A percentile compares a stretch with the other conserved stretches of the same genome.
Evolutionary conservation across 2,113 vertebrate species (phyloP).

Genomic region (Passer montanus): DNA sequence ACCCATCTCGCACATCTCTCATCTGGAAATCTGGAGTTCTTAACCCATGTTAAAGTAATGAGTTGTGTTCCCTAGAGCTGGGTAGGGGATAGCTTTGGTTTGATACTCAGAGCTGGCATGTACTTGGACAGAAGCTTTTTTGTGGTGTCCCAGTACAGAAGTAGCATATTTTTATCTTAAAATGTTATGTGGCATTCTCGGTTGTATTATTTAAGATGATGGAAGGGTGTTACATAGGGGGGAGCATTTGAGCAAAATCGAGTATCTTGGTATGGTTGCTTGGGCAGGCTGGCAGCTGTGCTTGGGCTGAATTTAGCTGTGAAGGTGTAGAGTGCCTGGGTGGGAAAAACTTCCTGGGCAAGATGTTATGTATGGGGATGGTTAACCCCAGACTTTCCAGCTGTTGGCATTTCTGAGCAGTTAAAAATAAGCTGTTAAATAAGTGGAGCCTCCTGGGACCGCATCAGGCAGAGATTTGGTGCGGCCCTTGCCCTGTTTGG

Average conservation of each 20-base stretch:
- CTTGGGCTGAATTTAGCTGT: constrained; percentile 13
- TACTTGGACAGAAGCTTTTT: not conserved
- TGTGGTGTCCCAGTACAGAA: not conserved
- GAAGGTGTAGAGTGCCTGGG: not conserved
- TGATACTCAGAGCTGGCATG: not conserved
- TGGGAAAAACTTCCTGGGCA: not conserved
- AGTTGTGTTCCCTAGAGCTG: not conserved
- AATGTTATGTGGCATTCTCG: not conserved
- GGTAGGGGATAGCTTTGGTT: not conserved
- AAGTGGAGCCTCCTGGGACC: not conserved
- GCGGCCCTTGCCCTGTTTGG: not conserved
- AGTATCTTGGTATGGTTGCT: not conserved
- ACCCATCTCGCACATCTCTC: not conserved
- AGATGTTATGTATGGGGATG: not conserved
- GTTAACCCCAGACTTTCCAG: not conserved
- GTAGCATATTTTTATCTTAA: not conserved
- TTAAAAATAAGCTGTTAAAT: not conserved
- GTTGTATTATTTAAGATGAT: constrained; percentile 42
- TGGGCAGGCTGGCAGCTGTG: constrained; percentile 32
- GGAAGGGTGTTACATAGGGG: constrained; percentile 48
- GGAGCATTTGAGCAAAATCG: not conserved
- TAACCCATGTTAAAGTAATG: not conserved
- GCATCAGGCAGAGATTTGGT: accelerated
- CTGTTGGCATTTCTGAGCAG: not conserved
- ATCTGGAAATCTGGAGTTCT: not conserved